phyloP scores from a whole-genome alignment of 2,888 invertebrate species.

The Loripinus fragilis region DNA sequence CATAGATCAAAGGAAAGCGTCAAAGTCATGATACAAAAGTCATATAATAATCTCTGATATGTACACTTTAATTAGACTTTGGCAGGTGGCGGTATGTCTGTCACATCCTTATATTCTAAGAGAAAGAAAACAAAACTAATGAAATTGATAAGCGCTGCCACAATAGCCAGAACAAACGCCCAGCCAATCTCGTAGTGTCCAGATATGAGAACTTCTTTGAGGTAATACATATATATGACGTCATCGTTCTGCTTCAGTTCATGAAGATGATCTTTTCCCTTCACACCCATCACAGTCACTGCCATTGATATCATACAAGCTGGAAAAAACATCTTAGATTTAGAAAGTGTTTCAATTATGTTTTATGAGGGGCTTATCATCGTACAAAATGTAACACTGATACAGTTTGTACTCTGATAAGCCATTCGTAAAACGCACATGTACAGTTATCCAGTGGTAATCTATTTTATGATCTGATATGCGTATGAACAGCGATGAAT shows the following conservation, averaged over 20 bases:
- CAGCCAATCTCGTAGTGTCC: slow-evolving; percentile 60
- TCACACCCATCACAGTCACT: slow-evolving; percentile 58
- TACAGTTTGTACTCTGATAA: too few relatives aligned
- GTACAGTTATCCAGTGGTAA: too few relatives aligned
- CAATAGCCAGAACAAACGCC: slow-evolving; percentile 56
- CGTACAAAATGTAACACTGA: too few relatives aligned
- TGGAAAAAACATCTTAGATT: slow-evolving; percentile 29
- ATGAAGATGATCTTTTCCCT: slow-evolving; percentile 52
- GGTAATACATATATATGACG: slow-evolving; percentile 41
- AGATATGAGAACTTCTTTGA: slow-evolving; percentile 48
- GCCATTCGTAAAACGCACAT: too few relatives aligned
- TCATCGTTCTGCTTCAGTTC: slow-evolving; percentile 49
- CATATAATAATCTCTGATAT: too few relatives aligned
- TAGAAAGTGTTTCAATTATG: too few relatives aligned
- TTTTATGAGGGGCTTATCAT: too few relatives aligned
- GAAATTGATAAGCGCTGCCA: slow-evolving; percentile 54
- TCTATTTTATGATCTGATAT: too few relatives aligned
- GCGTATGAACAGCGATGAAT: too few relatives aligned
- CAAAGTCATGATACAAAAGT: too few relatives aligned
- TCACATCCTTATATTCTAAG: slow-evolving; percentile 60
- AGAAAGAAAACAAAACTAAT: slow-evolving; percentile 58
- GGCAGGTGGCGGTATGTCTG: slow-evolving; percentile 52
- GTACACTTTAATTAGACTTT: too few relatives aligned
- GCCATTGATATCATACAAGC: slow-evolving; percentile 62
- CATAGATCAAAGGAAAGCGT: too few relatives aligned